Percentiles rank a stretch among this genome's conserved stretches.
These are phyloP conservation scores for Spea multiplicata DNA, from an alignment of 2,113 vertebrate genomes.

Conservation along the genomic window DNA sequence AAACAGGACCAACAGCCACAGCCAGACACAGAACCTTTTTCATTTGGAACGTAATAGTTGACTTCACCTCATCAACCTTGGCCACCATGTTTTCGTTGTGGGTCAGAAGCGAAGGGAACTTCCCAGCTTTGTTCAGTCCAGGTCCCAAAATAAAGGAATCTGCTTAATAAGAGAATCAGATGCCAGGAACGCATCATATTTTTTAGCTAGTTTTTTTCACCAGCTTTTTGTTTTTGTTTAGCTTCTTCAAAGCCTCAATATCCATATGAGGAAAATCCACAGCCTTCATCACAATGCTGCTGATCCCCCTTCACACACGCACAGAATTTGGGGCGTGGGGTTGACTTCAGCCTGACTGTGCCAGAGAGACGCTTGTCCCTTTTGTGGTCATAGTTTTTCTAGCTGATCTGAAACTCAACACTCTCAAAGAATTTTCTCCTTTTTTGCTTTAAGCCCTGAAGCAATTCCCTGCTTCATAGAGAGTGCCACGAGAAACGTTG, in stretches of 20 bases:
- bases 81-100: constrained; percentile 95
- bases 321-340: too few relatives aligned
- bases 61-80: constrained; percentile 96
- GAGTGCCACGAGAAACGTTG: constrained; percentile 91
- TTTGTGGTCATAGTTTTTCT: constrained; percentile 98
- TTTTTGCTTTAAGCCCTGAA: constrained; percentile 78
- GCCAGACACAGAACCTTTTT: constrained; percentile 99
- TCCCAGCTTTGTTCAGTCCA: constrained; percentile 93
- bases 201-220: constrained; percentile 94
- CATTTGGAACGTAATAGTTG: constrained; percentile 99
- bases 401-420: constrained; percentile 96
- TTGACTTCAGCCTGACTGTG: too few relatives aligned
- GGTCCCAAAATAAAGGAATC: constrained; percentile 92
- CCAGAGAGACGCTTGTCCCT: constrained; percentile 99
- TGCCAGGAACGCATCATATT: constrained; percentile 95
- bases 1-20: constrained; percentile 89
- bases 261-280: constrained; percentile 96
- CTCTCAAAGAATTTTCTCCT: constrained; percentile 89
- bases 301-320: too few relatives aligned
- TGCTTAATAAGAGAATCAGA: constrained; percentile 94
- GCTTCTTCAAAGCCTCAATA: constrained; percentile 94
- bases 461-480: constrained; percentile 92
- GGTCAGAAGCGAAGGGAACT: constrained; percentile 94
- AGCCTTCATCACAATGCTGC: constrained; percentile 96
- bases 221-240: constrained; percentile 97